Base-by-base conservation (phyloP, 2,888 invertebrate species). In the Schrankia costaestrigalis region DNA sequence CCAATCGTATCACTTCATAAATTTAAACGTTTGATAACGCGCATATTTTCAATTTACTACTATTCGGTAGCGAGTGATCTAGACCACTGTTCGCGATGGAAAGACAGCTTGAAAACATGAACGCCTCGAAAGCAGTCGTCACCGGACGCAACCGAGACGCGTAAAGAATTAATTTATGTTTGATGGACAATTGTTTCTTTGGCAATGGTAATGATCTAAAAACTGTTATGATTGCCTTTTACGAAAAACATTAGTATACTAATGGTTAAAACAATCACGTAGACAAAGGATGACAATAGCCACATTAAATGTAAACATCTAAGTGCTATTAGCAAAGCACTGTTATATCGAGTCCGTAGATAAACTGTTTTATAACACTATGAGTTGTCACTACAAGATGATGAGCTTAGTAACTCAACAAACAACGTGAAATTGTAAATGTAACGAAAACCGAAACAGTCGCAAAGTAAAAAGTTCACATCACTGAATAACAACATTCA, bases 101-200 rank as follows among this genome's bases (percentile, higher is more conserved):
- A 78, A 83, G 81, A 82, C 82, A 71, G 70, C 72, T 76, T 71
- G 69, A 62, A 74, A 79, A 72, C 78, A 73, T 70, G 73, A 70
- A 71, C 56, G 72, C 77, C 75, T 80, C 73, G 83, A 83, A 84
- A 83, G 82, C 81, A 71, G 70, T 73, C 73, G 73, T 74, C 78
- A 76, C 84, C 86, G 85, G 86, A 85, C 82, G 82, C 78, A 59
- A 69, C 63, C 59, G 69, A 70, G 74, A 85, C 85, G 86, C 78
- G 80, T 69, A 57, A 69, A 72, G 85, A 85, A 85, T 85, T 81
- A 85, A 87, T 84, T 78, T 64, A 65, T 65, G 58, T 70, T 76
- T 76, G 76, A 82, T 78, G 71, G 71, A 75, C 85, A 70, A 83
- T 84, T 78, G 82, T 81, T 78, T 70, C 59, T 62, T 71, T 75